Evolutionary conservation across 92 coral and sea anemone genomes (phyloP).

Genomic region (Phenganax marumi): DNA sequence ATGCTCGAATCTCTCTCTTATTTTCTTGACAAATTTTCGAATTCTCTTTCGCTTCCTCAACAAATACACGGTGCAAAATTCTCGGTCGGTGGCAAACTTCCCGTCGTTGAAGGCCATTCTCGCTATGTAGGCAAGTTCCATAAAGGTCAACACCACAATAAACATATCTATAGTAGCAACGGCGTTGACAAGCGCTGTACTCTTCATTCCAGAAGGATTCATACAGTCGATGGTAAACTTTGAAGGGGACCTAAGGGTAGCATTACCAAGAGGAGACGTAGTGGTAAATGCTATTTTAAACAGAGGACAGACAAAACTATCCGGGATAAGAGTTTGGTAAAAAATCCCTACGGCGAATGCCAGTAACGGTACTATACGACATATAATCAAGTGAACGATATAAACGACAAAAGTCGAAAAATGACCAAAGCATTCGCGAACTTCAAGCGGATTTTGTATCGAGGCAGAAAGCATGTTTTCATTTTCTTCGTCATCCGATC

Average conservation of each 20-base stretch:
- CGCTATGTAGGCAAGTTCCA: background rate
- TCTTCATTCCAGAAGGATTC: background rate
- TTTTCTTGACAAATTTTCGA: background rate
- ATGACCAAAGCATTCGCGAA: slow-evolving; percentile 1
- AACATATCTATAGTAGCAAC: background rate
- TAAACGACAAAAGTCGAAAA: background rate
- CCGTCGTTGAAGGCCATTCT: background rate
- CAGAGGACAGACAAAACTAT: background rate
- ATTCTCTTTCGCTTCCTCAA: background rate
- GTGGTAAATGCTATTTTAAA: background rate
- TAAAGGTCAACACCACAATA: background rate
- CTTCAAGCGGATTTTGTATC: background rate
- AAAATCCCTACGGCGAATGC: background rate
- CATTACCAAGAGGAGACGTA: background rate
- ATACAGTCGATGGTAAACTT: background rate
- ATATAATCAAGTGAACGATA: background rate
- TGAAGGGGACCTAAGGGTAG: background rate
- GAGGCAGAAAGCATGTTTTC: background rate
- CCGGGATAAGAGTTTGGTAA: background rate
- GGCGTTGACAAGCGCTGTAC: background rate
- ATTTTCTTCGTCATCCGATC: background rate
- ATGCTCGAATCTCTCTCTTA: background rate
- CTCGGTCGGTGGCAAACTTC: background rate
- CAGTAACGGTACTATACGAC: slow-evolving; percentile 7
- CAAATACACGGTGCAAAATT: background rate